Conservation (phyloP, 1,140 invertebrate genomes). For the Pinna nobilis region DNA sequence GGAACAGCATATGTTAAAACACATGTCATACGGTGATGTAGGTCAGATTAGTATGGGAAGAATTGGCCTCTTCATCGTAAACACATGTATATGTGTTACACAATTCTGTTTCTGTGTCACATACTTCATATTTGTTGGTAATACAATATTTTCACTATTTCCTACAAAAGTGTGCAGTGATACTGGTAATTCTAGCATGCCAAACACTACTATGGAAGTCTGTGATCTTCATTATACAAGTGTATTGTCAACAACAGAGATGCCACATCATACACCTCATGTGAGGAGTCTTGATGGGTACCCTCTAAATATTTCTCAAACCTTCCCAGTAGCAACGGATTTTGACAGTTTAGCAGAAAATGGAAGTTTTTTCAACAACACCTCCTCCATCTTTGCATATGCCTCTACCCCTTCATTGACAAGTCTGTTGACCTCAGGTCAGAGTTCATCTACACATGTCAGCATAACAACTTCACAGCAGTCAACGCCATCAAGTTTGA, state of each 20-base stretch:
- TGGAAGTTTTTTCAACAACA: background rate
- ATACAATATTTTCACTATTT: constrained; percentile 65
- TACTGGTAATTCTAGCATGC: constrained; percentile 5
- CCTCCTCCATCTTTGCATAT: background rate
- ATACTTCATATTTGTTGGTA: constrained; percentile 73
- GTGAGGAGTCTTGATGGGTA: too few species aligned
- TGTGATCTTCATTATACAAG: constrained; percentile 11
- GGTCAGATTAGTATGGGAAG: constrained; percentile 62
- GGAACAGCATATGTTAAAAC: constrained; percentile 39
- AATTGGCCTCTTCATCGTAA: constrained; percentile 61
- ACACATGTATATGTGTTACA: constrained; percentile 64
- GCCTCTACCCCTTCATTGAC: too few species aligned
- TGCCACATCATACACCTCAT: too few species aligned
- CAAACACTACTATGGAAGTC: background rate
- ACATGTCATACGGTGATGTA: constrained; percentile 70
- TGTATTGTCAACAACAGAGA: background rate
- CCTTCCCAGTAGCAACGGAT: constrained; percentile 2
- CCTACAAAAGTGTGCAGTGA: constrained; percentile 46
- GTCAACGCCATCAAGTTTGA: too few species aligned
- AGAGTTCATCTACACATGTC: too few species aligned
- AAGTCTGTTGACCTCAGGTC: too few species aligned
- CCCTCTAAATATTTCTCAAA: too few species aligned
- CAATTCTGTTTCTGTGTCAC: constrained; percentile 70
- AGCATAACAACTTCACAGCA: too few species aligned
- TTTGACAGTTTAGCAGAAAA: background rate